Evolutionary conservation across 2,888 invertebrate genomes (phyloP).

Genomic region (Acanthococcus lagerstroemiae): DNA sequence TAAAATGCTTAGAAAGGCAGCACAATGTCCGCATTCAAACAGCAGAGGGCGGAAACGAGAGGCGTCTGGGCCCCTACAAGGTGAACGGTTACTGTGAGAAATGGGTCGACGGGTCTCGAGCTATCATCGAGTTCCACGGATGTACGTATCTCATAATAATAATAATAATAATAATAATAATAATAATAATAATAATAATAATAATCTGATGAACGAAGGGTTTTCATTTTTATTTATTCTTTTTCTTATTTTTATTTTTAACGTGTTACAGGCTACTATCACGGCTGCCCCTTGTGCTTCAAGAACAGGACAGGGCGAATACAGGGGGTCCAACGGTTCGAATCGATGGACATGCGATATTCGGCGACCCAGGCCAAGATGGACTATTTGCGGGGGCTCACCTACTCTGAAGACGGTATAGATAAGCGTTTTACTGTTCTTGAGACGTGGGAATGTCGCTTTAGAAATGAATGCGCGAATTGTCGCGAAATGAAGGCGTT

Average conservation of each 20-base stretch:
- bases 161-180: no score
- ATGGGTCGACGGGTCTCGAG: no score
- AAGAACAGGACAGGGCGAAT: background rate
- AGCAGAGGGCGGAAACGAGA: no score
- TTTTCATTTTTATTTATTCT: background rate
- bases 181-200: background rate
- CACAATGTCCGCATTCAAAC: background rate
- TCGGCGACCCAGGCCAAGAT: background rate
- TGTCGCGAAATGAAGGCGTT: background rate
- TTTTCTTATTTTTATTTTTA: no score
- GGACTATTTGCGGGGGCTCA: background rate
- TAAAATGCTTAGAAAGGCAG: background rate
- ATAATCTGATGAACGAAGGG: background rate
- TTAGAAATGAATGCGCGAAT: background rate
- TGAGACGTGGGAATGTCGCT: background rate
- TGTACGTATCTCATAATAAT: no score
- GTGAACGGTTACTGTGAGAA: background rate
- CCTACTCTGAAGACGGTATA: no score
- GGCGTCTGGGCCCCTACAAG: background rate
- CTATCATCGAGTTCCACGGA: no score
- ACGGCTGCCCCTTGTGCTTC: background rate
- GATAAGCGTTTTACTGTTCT: background rate
- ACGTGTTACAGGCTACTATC: background rate
- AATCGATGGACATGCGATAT: background rate
- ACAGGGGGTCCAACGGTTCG: background rate